Percentiles rank a stretch among this genome's conserved stretches.
These are phyloP conservation scores for Cylas formicarius DNA, from an alignment of 1,140 invertebrate species.

Conservation along the genomic window DNA sequence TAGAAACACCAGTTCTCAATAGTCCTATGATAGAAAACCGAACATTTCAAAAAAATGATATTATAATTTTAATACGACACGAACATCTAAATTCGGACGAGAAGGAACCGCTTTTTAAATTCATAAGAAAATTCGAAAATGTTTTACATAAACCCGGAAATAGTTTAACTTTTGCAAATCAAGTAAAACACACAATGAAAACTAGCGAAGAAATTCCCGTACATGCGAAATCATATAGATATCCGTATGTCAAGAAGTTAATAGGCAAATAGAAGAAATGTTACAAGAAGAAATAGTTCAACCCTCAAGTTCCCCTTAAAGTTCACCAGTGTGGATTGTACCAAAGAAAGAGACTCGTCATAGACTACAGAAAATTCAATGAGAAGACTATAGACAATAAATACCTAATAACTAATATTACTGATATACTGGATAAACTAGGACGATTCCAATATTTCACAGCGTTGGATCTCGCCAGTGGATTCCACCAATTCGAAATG, in stretches of 20 bases:
- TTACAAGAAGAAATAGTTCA: conserved; percentile 20
- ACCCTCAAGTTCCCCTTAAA: conserved; percentile 12
- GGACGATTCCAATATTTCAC: conserved; percentile 10
- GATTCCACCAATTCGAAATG: conserved; percentile 12
- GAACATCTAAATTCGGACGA: conserved; percentile 21
- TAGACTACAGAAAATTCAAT: too few species aligned
- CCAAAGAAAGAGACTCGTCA: too few species aligned
- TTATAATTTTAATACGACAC: conserved; percentile 11
- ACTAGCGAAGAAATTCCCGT: conserved; percentile 13
- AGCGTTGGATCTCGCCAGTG: too few species aligned
- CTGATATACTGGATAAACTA: conserved; percentile 14
- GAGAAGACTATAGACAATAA: too few species aligned
- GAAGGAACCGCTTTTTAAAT: conserved; percentile 6
- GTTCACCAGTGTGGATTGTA: conserved; percentile 17
- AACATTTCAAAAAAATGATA: too few species aligned
- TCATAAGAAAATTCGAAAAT: conserved; percentile 6
- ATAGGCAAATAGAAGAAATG: conserved; percentile 25
- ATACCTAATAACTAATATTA: conserved; percentile 15
- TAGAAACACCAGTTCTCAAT: too few species aligned
- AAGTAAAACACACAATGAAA: conserved; percentile 17
- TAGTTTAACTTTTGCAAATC: conserved; percentile 12
- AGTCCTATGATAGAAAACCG: too few species aligned
- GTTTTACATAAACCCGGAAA: conserved; percentile 11
- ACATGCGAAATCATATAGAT: conserved; percentile 16
- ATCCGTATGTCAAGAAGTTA: conserved; percentile 19